phyloP scores from a whole-genome alignment of 2,113 vertebrate genomes.

The Xenopus laevis region DNA sequence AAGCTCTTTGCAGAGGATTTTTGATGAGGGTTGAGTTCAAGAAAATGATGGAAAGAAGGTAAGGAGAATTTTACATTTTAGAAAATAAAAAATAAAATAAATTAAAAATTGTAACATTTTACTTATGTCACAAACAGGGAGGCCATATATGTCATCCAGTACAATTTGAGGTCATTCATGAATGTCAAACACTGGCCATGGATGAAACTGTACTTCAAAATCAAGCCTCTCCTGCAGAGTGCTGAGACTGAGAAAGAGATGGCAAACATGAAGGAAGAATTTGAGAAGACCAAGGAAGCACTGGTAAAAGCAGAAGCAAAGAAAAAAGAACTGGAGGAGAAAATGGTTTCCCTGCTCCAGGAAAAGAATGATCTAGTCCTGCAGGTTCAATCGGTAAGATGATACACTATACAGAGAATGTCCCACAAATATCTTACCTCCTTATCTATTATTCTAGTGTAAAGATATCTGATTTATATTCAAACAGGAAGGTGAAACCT shows the following conservation, averaged over 20 bases:
- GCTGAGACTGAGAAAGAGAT: slow-evolving; percentile 82
- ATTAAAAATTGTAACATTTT: background rate
- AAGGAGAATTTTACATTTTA: slow-evolving; percentile 16
- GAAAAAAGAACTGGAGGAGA: slow-evolving; percentile 78
- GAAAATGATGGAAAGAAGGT: slow-evolving; percentile 85
- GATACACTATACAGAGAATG: background rate
- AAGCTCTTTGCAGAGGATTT: slow-evolving; percentile 77
- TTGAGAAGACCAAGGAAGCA: slow-evolving; percentile 72
- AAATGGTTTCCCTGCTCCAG: slow-evolving; percentile 71
- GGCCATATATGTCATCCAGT: slow-evolving; percentile 80
- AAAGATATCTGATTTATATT: background rate
- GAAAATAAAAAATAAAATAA: background rate
- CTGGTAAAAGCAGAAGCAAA: slow-evolving; percentile 72
- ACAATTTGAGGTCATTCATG: slow-evolving; percentile 71
- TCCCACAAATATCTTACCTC: background rate
- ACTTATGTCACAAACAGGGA: slow-evolving; percentile 59
- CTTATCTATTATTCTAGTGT: background rate
- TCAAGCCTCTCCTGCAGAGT: slow-evolving; percentile 74
- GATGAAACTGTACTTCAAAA: slow-evolving; percentile 74
- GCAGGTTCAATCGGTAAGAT: slow-evolving; percentile 63
- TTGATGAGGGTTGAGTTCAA: slow-evolving; percentile 81
- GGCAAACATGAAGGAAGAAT: slow-evolving; percentile 76
- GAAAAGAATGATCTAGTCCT: slow-evolving; percentile 78
- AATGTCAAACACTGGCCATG: slow-evolving; percentile 74
- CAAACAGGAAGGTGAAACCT: slow-evolving; percentile 66